phyloP scores from a whole-genome alignment of 2,888 invertebrate species.

The Chymomyza caudatula region DNA sequence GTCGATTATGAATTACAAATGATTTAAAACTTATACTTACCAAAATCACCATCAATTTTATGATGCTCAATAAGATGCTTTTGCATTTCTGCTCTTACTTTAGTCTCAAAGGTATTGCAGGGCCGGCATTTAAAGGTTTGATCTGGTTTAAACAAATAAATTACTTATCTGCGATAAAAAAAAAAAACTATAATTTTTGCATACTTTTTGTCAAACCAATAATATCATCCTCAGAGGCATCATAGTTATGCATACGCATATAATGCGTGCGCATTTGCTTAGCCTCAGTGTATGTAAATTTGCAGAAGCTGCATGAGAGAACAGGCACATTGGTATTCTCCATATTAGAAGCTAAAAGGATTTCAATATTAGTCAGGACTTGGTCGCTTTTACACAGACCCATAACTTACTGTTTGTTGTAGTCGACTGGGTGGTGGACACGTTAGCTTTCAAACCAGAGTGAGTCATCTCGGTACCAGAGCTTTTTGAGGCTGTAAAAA shows the following conservation, averaged over 20 bases:
- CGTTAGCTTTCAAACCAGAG: neutral
- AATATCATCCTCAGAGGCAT: conserved; percentile 57
- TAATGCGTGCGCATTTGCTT: conserved; percentile 55
- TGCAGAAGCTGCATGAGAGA: conserved; percentile 54
- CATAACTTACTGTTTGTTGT: neutral
- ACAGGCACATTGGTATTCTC: conserved; percentile 37
- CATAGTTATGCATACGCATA: conserved; percentile 44
- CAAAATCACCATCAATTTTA: conserved; percentile 57
- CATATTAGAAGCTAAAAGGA: neutral
- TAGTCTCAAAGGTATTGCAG: conserved; percentile 54
- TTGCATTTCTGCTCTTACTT: conserved; percentile 56
- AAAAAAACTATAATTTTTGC: conserved; percentile 5
- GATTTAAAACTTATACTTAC: conserved; percentile 27
- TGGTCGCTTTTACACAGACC: too few relatives aligned
- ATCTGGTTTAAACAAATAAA: conserved; percentile 28
- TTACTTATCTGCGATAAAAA: neutral
- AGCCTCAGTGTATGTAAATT: conserved; percentile 43
- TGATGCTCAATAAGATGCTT: conserved; percentile 59
- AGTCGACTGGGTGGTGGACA: neutral
- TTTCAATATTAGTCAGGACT: too few relatives aligned
- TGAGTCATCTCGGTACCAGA: neutral
- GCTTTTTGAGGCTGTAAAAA: neutral
- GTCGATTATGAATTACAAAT: neutral
- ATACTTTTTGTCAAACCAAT: conserved; percentile 58
- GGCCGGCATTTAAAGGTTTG: conserved; percentile 62